A percentile compares a stretch with the other conserved stretches of the same genome.
These are phyloP conservation scores for Ophion slaviceki DNA, from an alignment of 2,888 invertebrate genomes.

Conservation along the genomic window DNA sequence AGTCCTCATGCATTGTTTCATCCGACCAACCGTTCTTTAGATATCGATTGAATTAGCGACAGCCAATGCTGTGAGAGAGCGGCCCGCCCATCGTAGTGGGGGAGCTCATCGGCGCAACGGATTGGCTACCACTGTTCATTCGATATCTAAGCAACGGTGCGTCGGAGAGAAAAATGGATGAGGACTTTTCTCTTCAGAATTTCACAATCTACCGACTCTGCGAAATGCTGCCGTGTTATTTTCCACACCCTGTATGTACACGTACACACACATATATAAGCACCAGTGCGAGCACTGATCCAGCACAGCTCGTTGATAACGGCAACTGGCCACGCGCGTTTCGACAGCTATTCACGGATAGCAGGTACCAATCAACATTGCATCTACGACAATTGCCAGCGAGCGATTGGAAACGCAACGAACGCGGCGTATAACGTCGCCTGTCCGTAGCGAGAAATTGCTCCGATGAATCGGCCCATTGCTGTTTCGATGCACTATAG, in stretches of 20 bases:
- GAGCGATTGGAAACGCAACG: constrained; percentile 49
- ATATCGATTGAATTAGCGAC: neutral
- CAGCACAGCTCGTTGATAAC: constrained; percentile 42
- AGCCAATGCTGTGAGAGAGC: neutral
- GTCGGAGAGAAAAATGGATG: neutral
- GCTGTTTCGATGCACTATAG: constrained; percentile 45
- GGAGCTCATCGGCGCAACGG: neutral
- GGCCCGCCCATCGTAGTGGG: neutral
- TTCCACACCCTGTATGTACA: neutral
- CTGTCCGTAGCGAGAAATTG: constrained; percentile 20
- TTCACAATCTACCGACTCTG: neutral
- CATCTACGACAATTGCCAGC: constrained; percentile 49
- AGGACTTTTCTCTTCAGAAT: neutral
- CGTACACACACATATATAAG: neutral
- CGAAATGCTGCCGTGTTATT: neutral
- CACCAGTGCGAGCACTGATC: constrained; percentile 7
- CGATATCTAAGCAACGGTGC: neutral
- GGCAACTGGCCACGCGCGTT: constrained; percentile 39
- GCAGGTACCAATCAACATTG: constrained; percentile 60
- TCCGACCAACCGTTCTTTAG: neutral
- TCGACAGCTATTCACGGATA: constrained; percentile 58
- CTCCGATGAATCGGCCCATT: constrained; percentile 45
- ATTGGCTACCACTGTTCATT: neutral
- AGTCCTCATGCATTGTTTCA: neutral
- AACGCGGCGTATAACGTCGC: constrained; percentile 21